These are phyloP conservation scores for Rhabdophis nuchalis DNA, from an alignment of 2,797 vertebrate genomes.

Conservation along the genomic window DNA sequence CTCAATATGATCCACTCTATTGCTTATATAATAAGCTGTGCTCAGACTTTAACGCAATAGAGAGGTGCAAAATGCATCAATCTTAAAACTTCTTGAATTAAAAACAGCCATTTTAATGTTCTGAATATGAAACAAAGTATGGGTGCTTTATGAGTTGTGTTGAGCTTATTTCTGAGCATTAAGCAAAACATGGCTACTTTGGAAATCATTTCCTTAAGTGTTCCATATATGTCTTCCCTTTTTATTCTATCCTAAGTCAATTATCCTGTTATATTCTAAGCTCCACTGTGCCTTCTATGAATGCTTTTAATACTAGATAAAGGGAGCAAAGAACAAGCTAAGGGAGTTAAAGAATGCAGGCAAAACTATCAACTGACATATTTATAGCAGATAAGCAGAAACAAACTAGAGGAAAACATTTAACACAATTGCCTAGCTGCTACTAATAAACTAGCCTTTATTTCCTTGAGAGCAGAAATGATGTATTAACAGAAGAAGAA, in stretches of 20 bases:
- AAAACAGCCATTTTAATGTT: neutral
- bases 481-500: neutral
- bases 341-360: neutral
- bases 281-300: neutral
- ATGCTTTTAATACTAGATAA: neutral
- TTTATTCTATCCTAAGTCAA: neutral
- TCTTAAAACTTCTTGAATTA: neutral
- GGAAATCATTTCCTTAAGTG: neutral
- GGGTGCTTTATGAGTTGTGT: neutral
- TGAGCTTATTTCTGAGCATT: neutral
- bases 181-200: neutral
- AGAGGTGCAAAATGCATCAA: neutral
- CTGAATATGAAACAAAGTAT: neutral
- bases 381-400: neutral
- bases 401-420: neutral
- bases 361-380: neutral
- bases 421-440: neutral
- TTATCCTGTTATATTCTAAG: neutral
- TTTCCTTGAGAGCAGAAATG: neutral
- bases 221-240: neutral
- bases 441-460: neutral
- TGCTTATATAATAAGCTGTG: neutral
- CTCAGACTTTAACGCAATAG: neutral
- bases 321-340: neutral
- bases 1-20: neutral